Evolutionary conservation across 2,888 invertebrate species (phyloP), one percentile per base, ranked within the genome.

Genomic region (Xiphydria camelus): DNA sequence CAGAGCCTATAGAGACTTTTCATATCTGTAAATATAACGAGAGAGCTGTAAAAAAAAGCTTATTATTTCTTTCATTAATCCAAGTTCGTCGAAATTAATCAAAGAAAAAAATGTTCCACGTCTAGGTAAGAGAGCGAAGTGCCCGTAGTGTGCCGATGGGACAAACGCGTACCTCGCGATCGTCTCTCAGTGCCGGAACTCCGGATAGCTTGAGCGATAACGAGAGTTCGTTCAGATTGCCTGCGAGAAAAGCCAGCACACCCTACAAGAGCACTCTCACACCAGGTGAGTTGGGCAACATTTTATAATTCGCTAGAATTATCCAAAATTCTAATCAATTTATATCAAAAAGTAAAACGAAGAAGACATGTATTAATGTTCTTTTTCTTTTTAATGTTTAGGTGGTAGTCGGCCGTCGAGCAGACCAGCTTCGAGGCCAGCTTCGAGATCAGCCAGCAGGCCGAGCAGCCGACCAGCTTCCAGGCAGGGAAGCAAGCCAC

Each of bases 71-170:
- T n/a, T n/a, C n/a, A n/a, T n/a, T n/a, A n/a, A n/a, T n/a, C n/a
- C n/a, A n/a, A n/a, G n/a, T n/a, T n/a, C n/a, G n/a, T n/a, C n/a
- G n/a, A n/a, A n/a, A n/a, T n/a, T n/a, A n/a, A n/a, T n/a, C n/a
- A n/a, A n/a, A n/a, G n/a, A n/a, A n/a, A n/a, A n/a, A n/a, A n/a
- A n/a, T n/a, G n/a, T n/a, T n/a, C n/a, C n/a, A n/a, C n/a, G n/a
- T n/a, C 41, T 79, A 95, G 94, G 92, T 95, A 48, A 86, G 94
- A 66, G 96, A 96, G 79, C 87, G 94, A 66, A 94, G 94, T 31
- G 88, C 84, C 48, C 85, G 94, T 63, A 94, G 94, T 45, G 88
- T 93, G 57, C 94, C 95, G 34, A 94, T 96, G 94, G 78, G 81
- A 35, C 71, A 73, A 29, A 84, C 87, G 33, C 78, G 88, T 55